Percentiles rank a stretch among this genome's conserved stretches.
Evolutionary conservation across 2,888 invertebrate genomes (phyloP).

Genomic region (Hirtodrosophila duncani): DNA sequence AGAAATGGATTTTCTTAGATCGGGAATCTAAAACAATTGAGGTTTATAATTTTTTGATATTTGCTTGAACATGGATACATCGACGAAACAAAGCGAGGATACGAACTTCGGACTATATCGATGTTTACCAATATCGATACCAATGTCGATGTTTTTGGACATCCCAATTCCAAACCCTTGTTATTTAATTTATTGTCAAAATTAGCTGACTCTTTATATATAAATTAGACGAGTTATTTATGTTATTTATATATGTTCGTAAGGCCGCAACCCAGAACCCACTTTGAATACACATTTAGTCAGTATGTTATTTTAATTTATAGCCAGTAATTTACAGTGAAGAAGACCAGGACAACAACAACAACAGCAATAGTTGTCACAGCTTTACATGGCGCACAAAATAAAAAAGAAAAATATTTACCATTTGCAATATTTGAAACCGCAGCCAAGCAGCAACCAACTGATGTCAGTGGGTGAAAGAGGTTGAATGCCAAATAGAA

Average conservation of each 20-base stretch:
- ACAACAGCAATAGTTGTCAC: constrained; percentile 36
- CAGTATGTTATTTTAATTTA: constrained; percentile 68
- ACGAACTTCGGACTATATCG: too few species aligned
- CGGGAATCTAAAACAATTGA: too few species aligned
- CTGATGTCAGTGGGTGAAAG: constrained; percentile 13
- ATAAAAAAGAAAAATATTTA: constrained; percentile 2
- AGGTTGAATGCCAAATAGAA: background rate
- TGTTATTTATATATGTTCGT: background rate
- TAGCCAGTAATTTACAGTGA: constrained; percentile 56
- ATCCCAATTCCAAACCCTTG: too few species aligned
- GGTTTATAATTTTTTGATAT: too few species aligned
- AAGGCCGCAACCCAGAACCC: too few species aligned
- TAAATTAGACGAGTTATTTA: constrained; percentile 17
- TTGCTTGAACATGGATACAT: too few species aligned
- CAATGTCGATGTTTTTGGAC: too few species aligned
- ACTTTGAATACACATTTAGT: constrained; percentile 62
- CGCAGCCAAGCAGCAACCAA: constrained; percentile 59
- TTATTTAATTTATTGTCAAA: constrained; percentile 45
- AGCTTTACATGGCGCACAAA: constrained; percentile 6
- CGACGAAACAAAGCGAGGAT: too few species aligned
- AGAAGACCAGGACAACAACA: constrained; percentile 32
- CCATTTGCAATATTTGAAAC: constrained; percentile 73
- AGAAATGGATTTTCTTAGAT: too few species aligned
- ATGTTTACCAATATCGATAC: too few species aligned
- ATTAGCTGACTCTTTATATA: constrained; percentile 29